Evolutionary conservation across 2,797 vertebrate species (phyloP).

Genomic region (Neoniphon sammara): DNA sequence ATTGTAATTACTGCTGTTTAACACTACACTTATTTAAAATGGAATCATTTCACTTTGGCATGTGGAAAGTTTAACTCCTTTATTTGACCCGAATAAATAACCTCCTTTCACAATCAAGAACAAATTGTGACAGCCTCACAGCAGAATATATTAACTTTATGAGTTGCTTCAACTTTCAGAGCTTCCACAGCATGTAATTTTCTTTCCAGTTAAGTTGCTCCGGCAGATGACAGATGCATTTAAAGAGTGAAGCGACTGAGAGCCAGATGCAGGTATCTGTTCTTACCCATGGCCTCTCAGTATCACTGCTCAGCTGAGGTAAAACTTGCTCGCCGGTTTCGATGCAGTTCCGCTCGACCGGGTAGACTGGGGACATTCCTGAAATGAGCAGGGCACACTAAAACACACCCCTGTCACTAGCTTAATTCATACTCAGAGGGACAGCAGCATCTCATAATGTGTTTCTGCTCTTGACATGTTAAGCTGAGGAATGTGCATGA

Average conservation of each 20-base stretch:
- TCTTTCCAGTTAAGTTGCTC: constrained; percentile 51
- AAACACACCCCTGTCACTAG: constrained; percentile 71
- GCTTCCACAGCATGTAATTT: constrained; percentile 54
- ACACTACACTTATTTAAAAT: constrained; percentile 31
- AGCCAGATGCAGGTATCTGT: constrained; percentile 57
- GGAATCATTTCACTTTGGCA: constrained; percentile 28
- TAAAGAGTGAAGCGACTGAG: constrained; percentile 55
- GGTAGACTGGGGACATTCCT: constrained; percentile 85
- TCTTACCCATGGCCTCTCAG: constrained; percentile 49
- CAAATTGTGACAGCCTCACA: constrained; percentile 27
- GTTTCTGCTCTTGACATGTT: constrained; percentile 65
- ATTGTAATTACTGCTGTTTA: constrained; percentile 66
- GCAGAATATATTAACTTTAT: constrained; percentile 37
- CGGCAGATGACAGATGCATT: constrained; percentile 62
- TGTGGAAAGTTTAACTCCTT: constrained; percentile 58
- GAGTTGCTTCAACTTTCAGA: constrained; percentile 22
- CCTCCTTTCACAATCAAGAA: constrained; percentile 35
- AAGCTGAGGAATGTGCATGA: constrained; percentile 58
- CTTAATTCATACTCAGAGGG: constrained; percentile 61
- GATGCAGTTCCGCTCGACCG: constrained; percentile 75
- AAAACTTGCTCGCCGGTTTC: constrained; percentile 83
- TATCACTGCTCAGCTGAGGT: constrained; percentile 66
- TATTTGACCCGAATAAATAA: constrained; percentile 57
- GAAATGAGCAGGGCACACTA: constrained; percentile 69
- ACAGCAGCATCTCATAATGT: constrained; percentile 59